phyloP scores from a whole-genome alignment of 2,113 vertebrate genomes.

The Pungitius pungitius region DNA sequence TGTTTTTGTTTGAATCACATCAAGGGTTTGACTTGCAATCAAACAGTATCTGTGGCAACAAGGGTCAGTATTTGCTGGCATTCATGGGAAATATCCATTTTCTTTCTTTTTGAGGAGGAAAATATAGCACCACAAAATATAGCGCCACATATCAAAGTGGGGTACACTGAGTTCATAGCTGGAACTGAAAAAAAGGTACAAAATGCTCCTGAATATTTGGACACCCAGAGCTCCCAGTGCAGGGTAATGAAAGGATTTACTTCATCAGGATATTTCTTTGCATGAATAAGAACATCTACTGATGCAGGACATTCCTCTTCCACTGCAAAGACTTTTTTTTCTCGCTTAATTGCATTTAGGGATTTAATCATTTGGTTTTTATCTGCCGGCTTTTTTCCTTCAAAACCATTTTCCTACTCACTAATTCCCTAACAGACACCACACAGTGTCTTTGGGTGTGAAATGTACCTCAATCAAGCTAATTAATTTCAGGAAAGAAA shows the following conservation, averaged over 20 bases:
- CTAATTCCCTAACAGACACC: conserved; percentile 34
- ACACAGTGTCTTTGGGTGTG: conserved; percentile 32
- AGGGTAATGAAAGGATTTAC: conserved; percentile 51
- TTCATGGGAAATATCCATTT: conserved; percentile 35
- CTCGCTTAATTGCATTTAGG: conserved; percentile 73
- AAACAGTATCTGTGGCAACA: neutral
- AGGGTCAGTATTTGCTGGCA: no score
- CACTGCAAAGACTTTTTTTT: conserved; percentile 56
- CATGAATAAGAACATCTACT: conserved; percentile 62
- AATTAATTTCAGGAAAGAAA: conserved; percentile 66
- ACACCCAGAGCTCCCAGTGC: conserved; percentile 39
- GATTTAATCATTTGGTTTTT: conserved; percentile 69
- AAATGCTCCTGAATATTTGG: conserved; percentile 49
- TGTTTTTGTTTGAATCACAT: conserved; percentile 4
- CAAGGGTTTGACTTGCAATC: neutral
- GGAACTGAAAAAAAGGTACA: conserved; percentile 53
- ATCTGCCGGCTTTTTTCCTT: conserved; percentile 55
- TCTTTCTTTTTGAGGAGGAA: conserved; percentile 33
- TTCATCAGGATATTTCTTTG: conserved; percentile 56
- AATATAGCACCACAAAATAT: conserved; percentile 35
- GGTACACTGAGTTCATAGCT: conserved; percentile 44
- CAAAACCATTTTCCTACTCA: conserved; percentile 46
- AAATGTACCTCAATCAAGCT: conserved; percentile 54
- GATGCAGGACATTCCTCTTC: conserved; percentile 66
- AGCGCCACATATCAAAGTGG: conserved; percentile 7